These are phyloP conservation scores for Tetheella fluctuosa DNA, from an alignment of 2,888 invertebrate genomes.

Conservation along the genomic window DNA sequence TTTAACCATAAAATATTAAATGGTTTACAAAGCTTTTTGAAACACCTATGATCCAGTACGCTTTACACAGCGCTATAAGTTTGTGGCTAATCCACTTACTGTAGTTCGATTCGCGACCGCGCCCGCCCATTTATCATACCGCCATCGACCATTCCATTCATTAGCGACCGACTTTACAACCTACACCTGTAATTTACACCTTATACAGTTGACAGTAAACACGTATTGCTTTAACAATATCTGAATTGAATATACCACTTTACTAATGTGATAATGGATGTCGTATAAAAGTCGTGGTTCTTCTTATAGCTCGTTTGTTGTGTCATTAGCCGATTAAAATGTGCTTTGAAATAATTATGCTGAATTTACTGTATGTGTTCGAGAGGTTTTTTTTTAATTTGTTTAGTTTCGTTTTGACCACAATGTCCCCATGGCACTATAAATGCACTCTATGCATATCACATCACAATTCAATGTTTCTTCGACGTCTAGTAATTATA, in stretches of 20 bases:
- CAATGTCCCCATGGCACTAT: no score
- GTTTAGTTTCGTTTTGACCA: no score
- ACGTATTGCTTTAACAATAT: constrained; percentile 53
- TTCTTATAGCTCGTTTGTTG: constrained; percentile 24
- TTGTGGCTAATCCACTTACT: constrained; percentile 67
- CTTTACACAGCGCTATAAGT: constrained; percentile 15
- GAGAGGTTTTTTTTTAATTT: no score
- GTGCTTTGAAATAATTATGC: constrained; percentile 59
- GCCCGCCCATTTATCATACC: constrained; percentile 71
- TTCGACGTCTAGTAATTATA: no score
- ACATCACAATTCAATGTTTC: no score
- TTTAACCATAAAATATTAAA: background rate
- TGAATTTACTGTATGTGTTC: constrained; percentile 53
- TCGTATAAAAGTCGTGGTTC: constrained; percentile 13
- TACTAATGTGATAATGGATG: constrained; percentile 61
- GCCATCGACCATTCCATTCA: constrained; percentile 63
- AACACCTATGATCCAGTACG: background rate
- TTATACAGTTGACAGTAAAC: constrained; percentile 56
- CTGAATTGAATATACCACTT: constrained; percentile 45
- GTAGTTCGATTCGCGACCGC: constrained; percentile 59
- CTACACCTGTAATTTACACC: constrained; percentile 58
- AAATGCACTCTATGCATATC: no score
- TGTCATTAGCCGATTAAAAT: constrained; percentile 66
- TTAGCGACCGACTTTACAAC: constrained; percentile 46
- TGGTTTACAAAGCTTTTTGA: background rate